phyloP scores from a whole-genome alignment of 2,888 invertebrate genomes.

The Podabrus alpinus region DNA sequence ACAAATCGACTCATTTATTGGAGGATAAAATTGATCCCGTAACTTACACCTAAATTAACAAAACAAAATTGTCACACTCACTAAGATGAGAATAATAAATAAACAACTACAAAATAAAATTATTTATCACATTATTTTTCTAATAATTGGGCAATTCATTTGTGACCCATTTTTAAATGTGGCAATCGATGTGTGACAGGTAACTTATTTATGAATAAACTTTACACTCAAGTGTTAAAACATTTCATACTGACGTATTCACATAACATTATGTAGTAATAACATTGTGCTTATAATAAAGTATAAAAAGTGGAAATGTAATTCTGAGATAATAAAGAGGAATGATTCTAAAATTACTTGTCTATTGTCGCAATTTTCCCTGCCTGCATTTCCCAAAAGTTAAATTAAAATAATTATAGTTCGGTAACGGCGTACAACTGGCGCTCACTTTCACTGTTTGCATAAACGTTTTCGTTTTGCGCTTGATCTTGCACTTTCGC shows the following conservation, averaged over 20 bases:
- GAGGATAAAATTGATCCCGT: constrained; percentile 1
- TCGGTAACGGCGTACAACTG: constrained; percentile 75
- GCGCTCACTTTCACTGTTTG: constrained; percentile 56
- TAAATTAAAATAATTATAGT: constrained; percentile 57
- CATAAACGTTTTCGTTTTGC: constrained; percentile 51
- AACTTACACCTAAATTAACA: not conserved
- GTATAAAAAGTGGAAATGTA: constrained; percentile 15
- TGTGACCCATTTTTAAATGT: not conserved
- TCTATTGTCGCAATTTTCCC: constrained; percentile 30
- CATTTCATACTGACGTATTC: not conserved
- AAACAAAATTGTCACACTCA: not conserved
- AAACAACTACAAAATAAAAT: not conserved
- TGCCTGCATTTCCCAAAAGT: constrained; percentile 56
- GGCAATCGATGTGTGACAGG: not conserved
- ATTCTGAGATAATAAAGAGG: constrained; percentile 10
- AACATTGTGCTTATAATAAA: constrained; percentile 9
- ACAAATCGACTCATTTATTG: not conserved
- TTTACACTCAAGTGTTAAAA: not conserved
- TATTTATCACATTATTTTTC: not conserved
- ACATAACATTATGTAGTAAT: not conserved
- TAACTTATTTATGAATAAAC: not conserved
- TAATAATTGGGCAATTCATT: not conserved
- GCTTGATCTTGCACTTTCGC: constrained; percentile 54
- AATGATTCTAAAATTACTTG: constrained; percentile 13
- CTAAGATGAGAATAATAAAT: not conserved